phyloP scores from a whole-genome alignment of 2,797 vertebrate species.

The Cossypha niveicapilla region DNA sequence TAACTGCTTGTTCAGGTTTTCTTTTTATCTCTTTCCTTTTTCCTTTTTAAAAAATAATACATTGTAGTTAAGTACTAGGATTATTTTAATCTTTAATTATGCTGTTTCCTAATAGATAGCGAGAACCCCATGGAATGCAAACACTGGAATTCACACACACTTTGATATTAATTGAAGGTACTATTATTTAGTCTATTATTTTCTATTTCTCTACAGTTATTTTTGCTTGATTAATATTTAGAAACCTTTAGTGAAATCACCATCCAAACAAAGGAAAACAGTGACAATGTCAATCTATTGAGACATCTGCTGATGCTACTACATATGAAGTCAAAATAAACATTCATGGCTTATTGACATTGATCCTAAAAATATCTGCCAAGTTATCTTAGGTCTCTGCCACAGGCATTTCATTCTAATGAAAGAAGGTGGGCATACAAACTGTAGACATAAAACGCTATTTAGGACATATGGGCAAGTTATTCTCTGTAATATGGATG shows the following conservation, averaged over 20 bases:
- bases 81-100: slow-evolving; percentile 37
- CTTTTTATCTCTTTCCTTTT: neutral
- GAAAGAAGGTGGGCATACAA: neutral
- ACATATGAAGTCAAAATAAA: neutral
- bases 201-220: neutral
- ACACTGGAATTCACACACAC: neutral
- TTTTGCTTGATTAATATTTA: neutral
- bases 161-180: neutral
- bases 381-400: neutral
- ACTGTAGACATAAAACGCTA: neutral
- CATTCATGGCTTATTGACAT: neutral
- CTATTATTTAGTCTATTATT: neutral
- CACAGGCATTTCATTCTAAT: neutral
- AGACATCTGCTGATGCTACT: neutral
- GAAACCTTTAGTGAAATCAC: neutral
- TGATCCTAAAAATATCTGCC: neutral
- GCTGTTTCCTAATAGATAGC: neutral
- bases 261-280: neutral
- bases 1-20: neutral
- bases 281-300: neutral
- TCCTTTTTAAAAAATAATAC: neutral
- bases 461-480: neutral
- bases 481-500: neutral
- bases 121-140: neutral
- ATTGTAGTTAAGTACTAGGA: neutral